Evolutionary conservation across 2,113 vertebrate species (phyloP).

Genomic region (Myotis brandtii): DNA sequence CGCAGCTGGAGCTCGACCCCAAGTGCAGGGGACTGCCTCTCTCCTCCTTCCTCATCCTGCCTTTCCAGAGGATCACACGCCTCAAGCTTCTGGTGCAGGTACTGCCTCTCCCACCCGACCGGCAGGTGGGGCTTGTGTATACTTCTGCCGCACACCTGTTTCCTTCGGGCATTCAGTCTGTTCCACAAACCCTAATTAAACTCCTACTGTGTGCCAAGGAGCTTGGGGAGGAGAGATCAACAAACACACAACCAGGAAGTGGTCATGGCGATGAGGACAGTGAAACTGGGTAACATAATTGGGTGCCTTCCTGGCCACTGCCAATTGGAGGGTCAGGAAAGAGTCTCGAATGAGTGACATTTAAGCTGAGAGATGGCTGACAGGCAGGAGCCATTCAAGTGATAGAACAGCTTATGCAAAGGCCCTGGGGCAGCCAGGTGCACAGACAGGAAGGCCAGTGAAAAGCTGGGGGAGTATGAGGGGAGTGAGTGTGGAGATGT

Average conservation of each 20-base stretch:
- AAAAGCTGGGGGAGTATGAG: background rate
- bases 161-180: accelerated
- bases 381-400: background rate
- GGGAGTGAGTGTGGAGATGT: background rate
- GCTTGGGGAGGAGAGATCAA: background rate
- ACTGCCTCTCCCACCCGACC: background rate
- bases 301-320: background rate
- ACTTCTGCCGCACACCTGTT: background rate
- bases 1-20: slow-evolving; percentile 92
- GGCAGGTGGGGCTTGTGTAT: accelerated
- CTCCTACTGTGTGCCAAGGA: background rate
- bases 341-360: background rate
- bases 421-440: background rate
- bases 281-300: accelerated
- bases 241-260: background rate
- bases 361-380: background rate
- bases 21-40: slow-evolving; percentile 95
- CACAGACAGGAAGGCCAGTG: background rate
- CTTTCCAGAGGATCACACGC: slow-evolving; percentile 98
- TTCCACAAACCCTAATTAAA: background rate
- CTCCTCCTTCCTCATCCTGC: slow-evolving; percentile 97
- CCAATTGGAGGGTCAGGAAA: background rate
- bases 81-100: slow-evolving; percentile 97
- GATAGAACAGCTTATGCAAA: background rate
- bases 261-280: background rate